Conservation (phyloP, 2,797 vertebrate species). For the Cyclura pinguis region DNA sequence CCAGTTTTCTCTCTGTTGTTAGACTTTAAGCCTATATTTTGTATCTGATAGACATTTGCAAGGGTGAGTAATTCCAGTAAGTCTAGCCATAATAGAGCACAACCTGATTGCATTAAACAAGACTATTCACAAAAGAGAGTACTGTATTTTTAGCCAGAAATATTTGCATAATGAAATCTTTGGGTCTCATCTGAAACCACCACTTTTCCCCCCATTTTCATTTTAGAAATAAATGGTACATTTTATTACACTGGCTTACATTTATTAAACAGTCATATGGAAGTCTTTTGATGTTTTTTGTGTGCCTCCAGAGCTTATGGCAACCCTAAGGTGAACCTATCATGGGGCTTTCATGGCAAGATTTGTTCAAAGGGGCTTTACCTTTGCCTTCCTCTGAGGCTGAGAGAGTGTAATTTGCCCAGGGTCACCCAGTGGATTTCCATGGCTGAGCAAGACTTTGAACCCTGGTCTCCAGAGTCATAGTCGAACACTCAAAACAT, state of each 20-base stretch:
- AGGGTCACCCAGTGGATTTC: no score
- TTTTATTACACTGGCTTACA: background rate
- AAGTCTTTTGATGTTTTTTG: no score
- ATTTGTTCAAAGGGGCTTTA: no score
- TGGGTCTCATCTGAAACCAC: constrained; percentile 15
- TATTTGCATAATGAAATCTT: constrained; percentile 6
- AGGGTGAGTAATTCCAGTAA: constrained; percentile 5
- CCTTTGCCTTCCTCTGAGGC: no score
- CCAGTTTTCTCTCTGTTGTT: background rate
- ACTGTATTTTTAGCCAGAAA: background rate
- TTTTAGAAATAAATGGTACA: background rate
- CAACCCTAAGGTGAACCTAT: no score
- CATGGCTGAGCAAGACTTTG: no score
- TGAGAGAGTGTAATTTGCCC: no score
- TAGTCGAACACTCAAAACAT: no score
- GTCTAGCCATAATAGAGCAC: constrained; percentile 3
- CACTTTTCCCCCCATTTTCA: background rate
- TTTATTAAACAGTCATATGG: background rate
- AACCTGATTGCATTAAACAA: background rate
- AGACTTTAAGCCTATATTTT: background rate
- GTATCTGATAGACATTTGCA: background rate
- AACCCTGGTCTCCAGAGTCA: no score
- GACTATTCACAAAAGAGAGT: constrained; percentile 5
- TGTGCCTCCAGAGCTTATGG: no score
- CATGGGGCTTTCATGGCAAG: no score